Evolutionary conservation across 2,797 vertebrate species (phyloP), one percentile per base, ranked within the genome.

Genomic region (Clamator glandarius): DNA sequence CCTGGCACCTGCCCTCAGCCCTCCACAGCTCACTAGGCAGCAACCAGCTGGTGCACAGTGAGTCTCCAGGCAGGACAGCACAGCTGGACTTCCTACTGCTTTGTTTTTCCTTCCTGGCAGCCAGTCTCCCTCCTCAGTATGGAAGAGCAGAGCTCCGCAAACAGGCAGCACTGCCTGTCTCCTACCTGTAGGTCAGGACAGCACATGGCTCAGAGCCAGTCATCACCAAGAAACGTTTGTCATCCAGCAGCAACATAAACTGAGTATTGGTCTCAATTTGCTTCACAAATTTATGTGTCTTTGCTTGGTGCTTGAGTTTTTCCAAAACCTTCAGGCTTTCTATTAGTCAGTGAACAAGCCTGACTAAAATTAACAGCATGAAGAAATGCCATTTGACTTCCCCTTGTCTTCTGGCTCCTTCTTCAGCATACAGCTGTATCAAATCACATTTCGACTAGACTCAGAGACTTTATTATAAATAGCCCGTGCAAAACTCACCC

Each of bases 221-320:
- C 55, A n/a, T 26, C 42, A 25, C 23, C 3, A 0, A 55, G 21
- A 12, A 5, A 1, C 4, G 18, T 28, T 23, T 35, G 18, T 39
- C 66, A 68, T 20, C 20, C 50, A 57, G 44, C 70, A 73, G 61
- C 35, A 29, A 52, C 0, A 1, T 16, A 35, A 81, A 50, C 36
- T 19, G 3, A 46, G 24, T 20, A 58, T 6, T 5, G 28, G 50
- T 52, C 48, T 89, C 36, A 19, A 14, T 50, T 63, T 42, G 29
- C 50, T 95, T 57, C 23, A 12, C 44, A 79, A 82, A 42, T 36
- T 69, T 66, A 59, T 16, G 59, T 5, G 31, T 12, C 31, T 66
- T 70, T 62, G 39, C 78, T 62, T 0, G 0, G 50, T 35, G 57
- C 35, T 48, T 8, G 33, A 62, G 21, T 11, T 91, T 55, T 72